Base-by-base conservation (phyloP, 2,888 invertebrate species). In the Dasypolia templi region DNA sequence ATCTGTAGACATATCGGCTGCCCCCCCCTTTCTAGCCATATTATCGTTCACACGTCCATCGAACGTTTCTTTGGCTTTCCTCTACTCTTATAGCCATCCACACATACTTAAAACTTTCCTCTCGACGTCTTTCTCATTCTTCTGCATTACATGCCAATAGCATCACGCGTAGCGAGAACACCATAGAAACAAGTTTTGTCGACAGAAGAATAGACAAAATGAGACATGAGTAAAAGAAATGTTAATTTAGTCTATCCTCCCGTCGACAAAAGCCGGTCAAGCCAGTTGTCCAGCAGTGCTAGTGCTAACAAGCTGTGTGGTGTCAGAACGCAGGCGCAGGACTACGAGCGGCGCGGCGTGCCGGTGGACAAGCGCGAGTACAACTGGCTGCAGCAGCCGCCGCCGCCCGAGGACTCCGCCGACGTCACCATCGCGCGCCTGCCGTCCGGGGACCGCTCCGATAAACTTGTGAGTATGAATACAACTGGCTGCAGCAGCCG, bases 401-500 rank as follows among this genome's bases (percentile, higher is more conserved):
- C 99, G 81, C 99, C 99, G 74, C 99, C 99, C 0, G 98, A 99
- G 95, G 98, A 98, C 94, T 98, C 98, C 92, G 98, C 98, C 3
- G 98, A 98, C 93, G 98, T 98, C 83, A 97, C 98, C 86, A 97
- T 98, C 89, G 98, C 98, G 46, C 95, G 98, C 81, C 96, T 98
- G 90, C 98, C 98, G 69, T 98, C 98, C 88, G 98, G 98, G 61
- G 98, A 98, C 96, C 97, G 98, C 85, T 98, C 98, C 87, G 98
- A 98, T 93, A 98, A 98, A 95, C 97, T 98, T 93, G 97, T 97
- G 85, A 80, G 88, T 56, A 99, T 85, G 98, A 98, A 94, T 99
- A 99, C 96, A 99, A 99, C 96, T 99, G 99, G 99, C 98, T 99
- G 91, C 98, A 98, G 88, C 98, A 99, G 93, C 98, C 99, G 75